Base-by-base conservation (phyloP, 2,888 invertebrate species). In the Antheraea yamamai region DNA sequence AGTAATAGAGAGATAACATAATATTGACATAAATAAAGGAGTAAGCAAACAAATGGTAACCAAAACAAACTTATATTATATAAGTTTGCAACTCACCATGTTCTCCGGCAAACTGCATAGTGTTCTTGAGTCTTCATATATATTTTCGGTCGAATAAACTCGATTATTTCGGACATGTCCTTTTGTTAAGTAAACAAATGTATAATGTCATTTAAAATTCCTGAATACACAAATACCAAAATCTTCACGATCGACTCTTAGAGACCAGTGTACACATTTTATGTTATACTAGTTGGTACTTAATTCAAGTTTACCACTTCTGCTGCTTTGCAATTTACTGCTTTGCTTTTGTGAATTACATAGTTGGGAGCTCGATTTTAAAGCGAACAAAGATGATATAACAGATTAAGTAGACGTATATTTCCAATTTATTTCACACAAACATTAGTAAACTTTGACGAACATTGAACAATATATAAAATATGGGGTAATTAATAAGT, bases 1-100 rank as follows among this genome's bases (percentile, higher is more conserved):
- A 58, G 4, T 18, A 20, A 58, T 7, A 39, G 35, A 55, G n/a
- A 20, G n/a, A 58, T 7, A n/a, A 58, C 20, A 10, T 10, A 23
- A 58, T n/a, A 58, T 58, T 7, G n/a, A 58, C n/a, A 20, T n/a
- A 58, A 82, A 83, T 84, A 81, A 81, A 86, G 58, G 10, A 82
- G 80, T 77, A 79, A 78, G 82, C 81, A 83, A 84, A 87, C 87
- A 83, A 83, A 47, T 83, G 82, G 81, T 81, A 83, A 81, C 81
- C 78, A 79, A 82, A 86, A 86, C 86, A 81, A 85, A 87, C 86
- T 88, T 87, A 84, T 87, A 88, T 86, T 83, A 84, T 82, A 81
- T 82, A 88, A 55, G 52, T 58, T 58, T 58, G 88, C 84, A 87
- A 84, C 87, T 81, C 82, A 85, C 83, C 26, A 64, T 26, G 16